These are phyloP conservation scores for Agrilus mali DNA, from an alignment of 2,888 invertebrate genomes.

Conservation along the genomic window DNA sequence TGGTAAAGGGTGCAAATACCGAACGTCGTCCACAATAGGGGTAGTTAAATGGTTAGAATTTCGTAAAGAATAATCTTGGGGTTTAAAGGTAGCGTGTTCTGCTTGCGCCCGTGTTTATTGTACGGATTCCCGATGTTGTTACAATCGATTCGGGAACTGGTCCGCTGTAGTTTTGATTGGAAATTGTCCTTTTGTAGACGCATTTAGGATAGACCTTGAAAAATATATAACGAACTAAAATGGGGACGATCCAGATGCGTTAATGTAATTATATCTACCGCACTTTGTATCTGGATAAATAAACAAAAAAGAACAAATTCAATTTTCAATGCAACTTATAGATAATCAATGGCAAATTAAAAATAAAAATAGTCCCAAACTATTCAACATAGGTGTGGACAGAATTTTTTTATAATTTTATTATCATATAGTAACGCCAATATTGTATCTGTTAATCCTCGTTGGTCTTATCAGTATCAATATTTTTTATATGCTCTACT, in stretches of 20 bases:
- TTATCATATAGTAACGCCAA: too few species aligned
- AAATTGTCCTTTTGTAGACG: slow-evolving; percentile 32
- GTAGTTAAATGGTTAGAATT: slow-evolving; percentile 27
- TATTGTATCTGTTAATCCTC: too few species aligned
- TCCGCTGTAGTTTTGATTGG: slow-evolving; percentile 27
- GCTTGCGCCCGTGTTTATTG: neutral
- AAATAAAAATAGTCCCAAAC: too few species aligned
- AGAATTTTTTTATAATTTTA: too few species aligned
- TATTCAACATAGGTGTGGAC: too few species aligned
- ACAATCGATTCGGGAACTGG: slow-evolving; percentile 11
- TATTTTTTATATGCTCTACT: too few species aligned
- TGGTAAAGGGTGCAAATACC: slow-evolving; percentile 17
- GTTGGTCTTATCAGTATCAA: too few species aligned
- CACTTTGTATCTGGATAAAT: too few species aligned
- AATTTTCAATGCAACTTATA: too few species aligned
- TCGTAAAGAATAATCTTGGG: slow-evolving; percentile 23
- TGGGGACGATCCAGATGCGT: slow-evolving; percentile 14
- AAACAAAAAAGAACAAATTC: too few species aligned
- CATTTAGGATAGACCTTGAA: slow-evolving; percentile 30
- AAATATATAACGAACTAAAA: slow-evolving; percentile 34
- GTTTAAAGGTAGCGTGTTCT: slow-evolving; percentile 16
- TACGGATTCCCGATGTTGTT: slow-evolving; percentile 3
- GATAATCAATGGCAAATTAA: too few species aligned
- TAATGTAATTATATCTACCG: neutral
- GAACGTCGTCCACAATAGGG: slow-evolving; percentile 22